Percentiles rank a stretch among this genome's conserved stretches.
These are phyloP conservation scores for Macrophya alboannulata DNA, from an alignment of 2,888 invertebrate species.

Conservation along the genomic window DNA sequence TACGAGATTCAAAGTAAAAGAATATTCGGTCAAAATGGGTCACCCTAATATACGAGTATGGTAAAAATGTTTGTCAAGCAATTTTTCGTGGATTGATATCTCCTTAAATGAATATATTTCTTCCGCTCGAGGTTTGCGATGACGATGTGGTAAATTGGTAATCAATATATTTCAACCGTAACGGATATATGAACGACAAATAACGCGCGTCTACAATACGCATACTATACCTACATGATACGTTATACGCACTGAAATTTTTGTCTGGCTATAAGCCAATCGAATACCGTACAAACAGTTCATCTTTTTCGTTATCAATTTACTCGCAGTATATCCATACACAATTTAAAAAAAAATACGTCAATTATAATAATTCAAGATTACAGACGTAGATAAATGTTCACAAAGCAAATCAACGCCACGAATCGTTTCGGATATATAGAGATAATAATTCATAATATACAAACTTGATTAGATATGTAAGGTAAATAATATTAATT, in stretches of 20 bases:
- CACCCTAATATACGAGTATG: too few relatives aligned
- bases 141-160: neutral
- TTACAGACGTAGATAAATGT: neutral
- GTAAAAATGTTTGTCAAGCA: neutral
- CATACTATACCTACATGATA: neutral
- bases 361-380: neutral
- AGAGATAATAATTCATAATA: neutral
- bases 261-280: neutral
- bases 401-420: neutral
- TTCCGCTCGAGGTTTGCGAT: neutral
- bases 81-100: neutral
- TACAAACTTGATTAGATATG: neutral
- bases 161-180: constrained; percentile 7
- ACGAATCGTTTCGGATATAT: too few relatives aligned
- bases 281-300: too few relatives aligned
- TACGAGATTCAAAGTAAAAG: too few relatives aligned
- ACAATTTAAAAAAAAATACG: neutral
- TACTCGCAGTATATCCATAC: neutral
- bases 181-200: neutral
- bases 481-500: neutral
- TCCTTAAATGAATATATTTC: neutral
- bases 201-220: neutral
- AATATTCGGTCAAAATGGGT: too few relatives aligned
- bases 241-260: neutral
- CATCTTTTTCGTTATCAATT: neutral